Evolutionary conservation across 2,113 vertebrate species (phyloP), one percentile per base, ranked within the genome.

Genomic region (Kryptolebias marmoratus): DNA sequence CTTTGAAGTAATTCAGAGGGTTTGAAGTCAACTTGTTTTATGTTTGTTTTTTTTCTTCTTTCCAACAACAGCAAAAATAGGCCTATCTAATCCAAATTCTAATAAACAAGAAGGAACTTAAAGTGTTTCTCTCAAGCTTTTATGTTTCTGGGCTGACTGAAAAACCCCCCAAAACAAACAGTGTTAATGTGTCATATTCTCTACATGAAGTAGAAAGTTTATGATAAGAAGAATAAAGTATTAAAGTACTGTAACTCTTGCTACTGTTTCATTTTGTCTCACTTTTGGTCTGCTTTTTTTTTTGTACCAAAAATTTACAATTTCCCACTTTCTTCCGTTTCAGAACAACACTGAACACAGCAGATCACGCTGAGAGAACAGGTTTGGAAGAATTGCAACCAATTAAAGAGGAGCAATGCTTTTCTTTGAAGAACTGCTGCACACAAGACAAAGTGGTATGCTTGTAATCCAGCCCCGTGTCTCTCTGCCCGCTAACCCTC

Each of bases 401-500:
- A 91, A 90, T 92, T 92, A 92, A 88, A 87, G 80, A 9, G 62
- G 68, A 87, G 73, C 71, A 28, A 62, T 11, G 75, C 75, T 80
- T 53, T 63, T 73, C 80, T 91, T 81, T 82, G 82, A 89, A 82
- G 81, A 92, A 87, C 52, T 82, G 75, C 73, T 77, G 80, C 72
- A 80, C 81, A 87, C 75, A 87, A 90, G 91, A 92, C 90, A 91
- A 92, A 91, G 89, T 79, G 82, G 10, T 66, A 36, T 75, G 82
- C 90, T 90, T 91, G 90, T 90, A 91, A 92, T 93, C 90, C 89
- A 57, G 88, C 89, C 88, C 72, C 54, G 84, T 87, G 91, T 90
- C 91, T 91, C 76, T 73, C 75, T 64, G 15, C 84, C 36, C 82
- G 75, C 77, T 75, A 45, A 0, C 42, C 69, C 80, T 91, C 92